Percentiles rank a stretch among this genome's conserved stretches.
Evolutionary conservation across 2,888 invertebrate genomes (phyloP).

Genomic region (Euproctis similis): DNA sequence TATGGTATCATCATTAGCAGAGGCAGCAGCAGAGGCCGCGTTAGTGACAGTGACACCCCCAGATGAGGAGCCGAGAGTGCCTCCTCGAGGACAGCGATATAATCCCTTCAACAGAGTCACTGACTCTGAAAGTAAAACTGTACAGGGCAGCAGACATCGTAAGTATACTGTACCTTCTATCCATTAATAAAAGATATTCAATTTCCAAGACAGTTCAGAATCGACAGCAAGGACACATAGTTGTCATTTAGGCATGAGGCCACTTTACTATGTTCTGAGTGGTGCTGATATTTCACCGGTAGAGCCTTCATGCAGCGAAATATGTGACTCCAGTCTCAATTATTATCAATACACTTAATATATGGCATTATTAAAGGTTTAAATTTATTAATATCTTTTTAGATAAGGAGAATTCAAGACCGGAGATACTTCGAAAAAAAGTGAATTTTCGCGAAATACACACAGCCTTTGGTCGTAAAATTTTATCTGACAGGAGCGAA

Average conservation of each 20-base stretch:
- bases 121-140: constrained; percentile 46
- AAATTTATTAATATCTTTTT: constrained; percentile 17
- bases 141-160: constrained; percentile 62
- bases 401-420: constrained; percentile 56
- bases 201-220: too few relatives aligned
- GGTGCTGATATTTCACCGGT: too few relatives aligned
- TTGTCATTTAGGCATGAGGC: too few relatives aligned
- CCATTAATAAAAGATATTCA: too few relatives aligned
- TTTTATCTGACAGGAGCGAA: constrained; percentile 79
- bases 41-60: constrained; percentile 58
- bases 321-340: too few relatives aligned
- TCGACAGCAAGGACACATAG: too few relatives aligned
- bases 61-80: constrained; percentile 78
- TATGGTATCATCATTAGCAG: constrained; percentile 28
- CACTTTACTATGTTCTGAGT: too few relatives aligned
- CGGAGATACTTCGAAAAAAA: constrained; percentile 67
- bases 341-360: too few relatives aligned
- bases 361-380: too few relatives aligned
- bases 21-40: constrained; percentile 57
- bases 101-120: constrained; percentile 86
- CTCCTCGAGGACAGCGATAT: constrained; percentile 85
- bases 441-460: constrained; percentile 83
- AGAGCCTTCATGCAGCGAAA: too few relatives aligned
- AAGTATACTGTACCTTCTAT: too few relatives aligned
- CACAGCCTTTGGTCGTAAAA: constrained; percentile 79